phyloP scores from a whole-genome alignment of 2,113 vertebrate species.

The Helogale parvula region DNA sequence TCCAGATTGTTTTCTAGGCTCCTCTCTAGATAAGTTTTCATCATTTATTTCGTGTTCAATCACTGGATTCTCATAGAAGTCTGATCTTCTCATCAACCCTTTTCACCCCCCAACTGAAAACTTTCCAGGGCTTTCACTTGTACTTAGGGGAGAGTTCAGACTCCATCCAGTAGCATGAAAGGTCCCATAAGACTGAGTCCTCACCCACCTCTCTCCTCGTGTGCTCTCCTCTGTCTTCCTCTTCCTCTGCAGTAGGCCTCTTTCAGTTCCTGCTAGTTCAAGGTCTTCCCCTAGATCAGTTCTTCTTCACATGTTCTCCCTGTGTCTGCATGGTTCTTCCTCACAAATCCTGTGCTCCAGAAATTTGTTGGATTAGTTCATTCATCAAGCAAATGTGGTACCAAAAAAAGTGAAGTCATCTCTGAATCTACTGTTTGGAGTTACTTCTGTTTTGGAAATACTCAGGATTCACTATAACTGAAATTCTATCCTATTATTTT shows the following conservation, averaged over 20 bases:
- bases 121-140: neutral
- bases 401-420: neutral
- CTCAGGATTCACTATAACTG: neutral
- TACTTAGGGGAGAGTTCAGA: neutral
- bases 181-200: neutral
- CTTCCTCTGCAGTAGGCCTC: neutral
- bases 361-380: neutral
- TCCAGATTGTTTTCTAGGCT: neutral
- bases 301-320: neutral
- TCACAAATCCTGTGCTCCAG: neutral
- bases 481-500: slow-evolving; percentile 33
- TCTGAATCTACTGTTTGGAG: neutral
- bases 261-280: neutral
- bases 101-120: neutral
- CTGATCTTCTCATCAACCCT: neutral
- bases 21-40: neutral
- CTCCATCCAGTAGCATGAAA: neutral
- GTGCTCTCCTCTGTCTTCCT: neutral
- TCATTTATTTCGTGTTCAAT: neutral
- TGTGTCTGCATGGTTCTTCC: neutral
- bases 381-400: neutral
- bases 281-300: neutral
- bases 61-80: neutral
- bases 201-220: neutral
- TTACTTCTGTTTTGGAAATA: slow-evolving; percentile 32